phyloP scores from a whole-genome alignment of 2,888 invertebrate species.

The Stegana nigrithorax region DNA sequence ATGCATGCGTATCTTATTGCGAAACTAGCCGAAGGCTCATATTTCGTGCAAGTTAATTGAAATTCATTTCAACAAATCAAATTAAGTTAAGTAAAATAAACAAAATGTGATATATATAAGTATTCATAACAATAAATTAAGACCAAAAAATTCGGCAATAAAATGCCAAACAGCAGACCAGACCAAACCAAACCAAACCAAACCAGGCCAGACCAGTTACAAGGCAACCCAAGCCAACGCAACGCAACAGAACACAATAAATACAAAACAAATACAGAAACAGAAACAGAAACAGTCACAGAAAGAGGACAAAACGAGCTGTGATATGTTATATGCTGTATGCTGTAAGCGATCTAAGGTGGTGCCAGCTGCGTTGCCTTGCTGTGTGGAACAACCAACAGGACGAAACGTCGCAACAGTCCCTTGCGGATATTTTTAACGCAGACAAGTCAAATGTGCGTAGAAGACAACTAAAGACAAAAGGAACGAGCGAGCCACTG shows the following conservation, averaged over 20 bases:
- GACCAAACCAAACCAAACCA: neutral
- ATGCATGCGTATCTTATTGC: neutral
- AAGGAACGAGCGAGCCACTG: neutral
- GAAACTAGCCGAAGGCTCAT: slow-evolving; percentile 35
- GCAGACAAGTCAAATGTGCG: too few species aligned
- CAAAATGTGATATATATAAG: slow-evolving; percentile 53
- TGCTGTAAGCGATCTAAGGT: too few species aligned
- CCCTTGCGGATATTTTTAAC: neutral
- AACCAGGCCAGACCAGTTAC: neutral
- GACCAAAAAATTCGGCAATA: slow-evolving; percentile 37
- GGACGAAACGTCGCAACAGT: slow-evolving; percentile 14
- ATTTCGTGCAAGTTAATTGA: slow-evolving; percentile 54
- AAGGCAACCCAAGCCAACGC: neutral
- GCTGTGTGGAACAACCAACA: too few species aligned
- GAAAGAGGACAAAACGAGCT: neutral
- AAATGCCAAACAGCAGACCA: neutral
- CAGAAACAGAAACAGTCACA: neutral
- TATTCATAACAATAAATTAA: slow-evolving; percentile 57
- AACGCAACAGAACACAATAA: slow-evolving; percentile 1
- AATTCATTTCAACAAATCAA: slow-evolving; percentile 59
- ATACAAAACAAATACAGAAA: slow-evolving; percentile 16
- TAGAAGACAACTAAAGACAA: neutral
- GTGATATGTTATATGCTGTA: too few species aligned
- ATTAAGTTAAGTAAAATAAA: slow-evolving; percentile 51
- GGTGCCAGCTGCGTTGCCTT: too few species aligned